These are phyloP conservation scores for Thalassarche chlororhynchos DNA, from an alignment of 2,113 vertebrate genomes.

Conservation along the genomic window DNA sequence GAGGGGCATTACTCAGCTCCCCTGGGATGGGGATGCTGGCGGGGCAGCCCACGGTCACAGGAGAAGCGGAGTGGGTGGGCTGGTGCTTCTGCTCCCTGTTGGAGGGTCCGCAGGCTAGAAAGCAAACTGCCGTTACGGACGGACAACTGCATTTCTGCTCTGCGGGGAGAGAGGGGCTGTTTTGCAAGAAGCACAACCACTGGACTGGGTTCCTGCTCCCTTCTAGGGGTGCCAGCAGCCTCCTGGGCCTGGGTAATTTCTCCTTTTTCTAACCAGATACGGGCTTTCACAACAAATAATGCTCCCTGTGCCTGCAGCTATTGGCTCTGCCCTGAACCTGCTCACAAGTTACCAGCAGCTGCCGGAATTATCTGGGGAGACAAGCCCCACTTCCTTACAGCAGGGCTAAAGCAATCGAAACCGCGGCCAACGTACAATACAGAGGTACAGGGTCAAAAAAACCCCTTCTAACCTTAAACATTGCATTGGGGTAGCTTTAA, in stretches of 20 bases:
- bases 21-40: fast-evolving
- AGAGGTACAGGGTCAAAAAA: background rate
- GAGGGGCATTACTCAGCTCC: background rate
- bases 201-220: background rate
- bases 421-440: fast-evolving
- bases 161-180: fast-evolving
- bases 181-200: background rate
- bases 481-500: background rate
- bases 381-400: background rate
- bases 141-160: background rate
- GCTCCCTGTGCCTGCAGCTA: background rate
- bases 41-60: background rate
- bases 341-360: background rate
- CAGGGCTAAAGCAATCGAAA: background rate
- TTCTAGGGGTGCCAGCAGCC: background rate
- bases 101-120: background rate
- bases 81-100: background rate
- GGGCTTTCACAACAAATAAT: background rate
- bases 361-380: fast-evolving
- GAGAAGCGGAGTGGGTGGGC: fast-evolving
- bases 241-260: background rate
- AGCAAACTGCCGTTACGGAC: too few species aligned
- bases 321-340: background rate
- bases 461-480: background rate
- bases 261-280: background rate